These are phyloP conservation scores for Argynnis bischoffii DNA, from an alignment of 2,888 invertebrate genomes.

Conservation along the genomic window DNA sequence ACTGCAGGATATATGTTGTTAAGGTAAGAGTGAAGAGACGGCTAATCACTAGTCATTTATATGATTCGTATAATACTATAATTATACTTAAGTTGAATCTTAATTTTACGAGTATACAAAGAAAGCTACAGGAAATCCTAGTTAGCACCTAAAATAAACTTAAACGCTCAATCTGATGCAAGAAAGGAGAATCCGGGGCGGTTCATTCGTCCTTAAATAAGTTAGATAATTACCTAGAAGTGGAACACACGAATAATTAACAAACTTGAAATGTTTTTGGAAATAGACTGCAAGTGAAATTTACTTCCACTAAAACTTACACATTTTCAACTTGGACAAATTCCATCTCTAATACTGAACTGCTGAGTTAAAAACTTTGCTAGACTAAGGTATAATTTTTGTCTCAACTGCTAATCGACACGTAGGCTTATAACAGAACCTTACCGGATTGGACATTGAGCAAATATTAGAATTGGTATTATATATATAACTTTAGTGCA, in stretches of 20 bases:
- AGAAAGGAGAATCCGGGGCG: slow-evolving; percentile 6
- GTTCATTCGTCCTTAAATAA: slow-evolving; percentile 18
- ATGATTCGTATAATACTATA: too few relatives aligned
- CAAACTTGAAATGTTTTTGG: slow-evolving; percentile 32
- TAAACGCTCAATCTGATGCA: not conserved
- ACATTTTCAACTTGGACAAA: slow-evolving; percentile 34
- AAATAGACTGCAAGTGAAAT: slow-evolving; percentile 35
- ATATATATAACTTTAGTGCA: not conserved
- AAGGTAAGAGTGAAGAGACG: too few relatives aligned
- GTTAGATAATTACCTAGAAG: slow-evolving; percentile 17
- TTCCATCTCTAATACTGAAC: slow-evolving; percentile 31
- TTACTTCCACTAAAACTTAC: slow-evolving; percentile 34
- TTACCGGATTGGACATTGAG: not conserved
- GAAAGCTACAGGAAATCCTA: not conserved
- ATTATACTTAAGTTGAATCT: too few relatives aligned
- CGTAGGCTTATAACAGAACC: slow-evolving; percentile 1
- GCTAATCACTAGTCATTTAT: too few relatives aligned
- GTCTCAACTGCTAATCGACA: slow-evolving; percentile 24
- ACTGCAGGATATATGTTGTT: too few relatives aligned
- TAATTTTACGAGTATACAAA: not conserved
- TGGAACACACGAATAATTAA: slow-evolving; percentile 29
- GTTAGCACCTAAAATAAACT: not conserved
- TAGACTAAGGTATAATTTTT: slow-evolving; percentile 27
- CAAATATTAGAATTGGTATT: not conserved
- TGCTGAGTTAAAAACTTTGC: slow-evolving; percentile 30